A percentile compares a stretch with the other conserved stretches of the same genome.
phyloP scores from a whole-genome alignment of 2,888 invertebrate species.

The Brachypalpus laphriformis region DNA sequence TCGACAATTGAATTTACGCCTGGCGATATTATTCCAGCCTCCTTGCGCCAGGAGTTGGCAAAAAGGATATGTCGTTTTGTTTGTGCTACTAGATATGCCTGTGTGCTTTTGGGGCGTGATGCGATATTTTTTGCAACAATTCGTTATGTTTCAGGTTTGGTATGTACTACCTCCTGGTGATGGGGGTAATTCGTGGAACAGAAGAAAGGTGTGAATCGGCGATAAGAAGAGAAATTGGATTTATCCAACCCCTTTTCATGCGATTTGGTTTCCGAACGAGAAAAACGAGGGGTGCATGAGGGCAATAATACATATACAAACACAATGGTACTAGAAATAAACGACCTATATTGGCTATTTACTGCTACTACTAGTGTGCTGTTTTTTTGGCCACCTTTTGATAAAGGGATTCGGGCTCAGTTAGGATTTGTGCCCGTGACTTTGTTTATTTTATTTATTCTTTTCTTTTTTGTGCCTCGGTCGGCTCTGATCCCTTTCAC shows the following conservation, averaged over 20 bases:
- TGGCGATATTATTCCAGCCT: slow-evolving; percentile 45
- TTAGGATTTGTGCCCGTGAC: slow-evolving; percentile 53
- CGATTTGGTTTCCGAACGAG: slow-evolving; percentile 41
- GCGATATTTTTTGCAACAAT: slow-evolving; percentile 22
- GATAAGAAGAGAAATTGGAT: slow-evolving; percentile 73
- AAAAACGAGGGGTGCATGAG: background rate
- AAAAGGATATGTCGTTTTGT: slow-evolving; percentile 48
- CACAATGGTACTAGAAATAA: slow-evolving; percentile 49
- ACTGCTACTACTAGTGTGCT: background rate
- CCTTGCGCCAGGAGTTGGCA: background rate
- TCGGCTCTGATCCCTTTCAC: slow-evolving; percentile 28
- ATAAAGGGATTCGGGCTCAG: slow-evolving; percentile 54
- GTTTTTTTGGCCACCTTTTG: slow-evolving; percentile 26
- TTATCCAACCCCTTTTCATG: slow-evolving; percentile 49
- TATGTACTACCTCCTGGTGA: background rate
- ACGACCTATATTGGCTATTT: slow-evolving; percentile 56
- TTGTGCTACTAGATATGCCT: slow-evolving; percentile 14
- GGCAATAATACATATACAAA: slow-evolving; percentile 47
- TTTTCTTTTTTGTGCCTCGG: background rate
- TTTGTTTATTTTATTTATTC: slow-evolving; percentile 54
- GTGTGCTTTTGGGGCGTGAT: slow-evolving; percentile 11
- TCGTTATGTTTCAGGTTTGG: slow-evolving; percentile 13
- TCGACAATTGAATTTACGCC: slow-evolving; percentile 73
- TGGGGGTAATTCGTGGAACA: slow-evolving; percentile 63
- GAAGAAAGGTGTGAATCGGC: slow-evolving; percentile 71